These are phyloP conservation scores for Cyphomyrus discorhynchus DNA, from an alignment of 2,113 vertebrate genomes.

Conservation along the genomic window DNA sequence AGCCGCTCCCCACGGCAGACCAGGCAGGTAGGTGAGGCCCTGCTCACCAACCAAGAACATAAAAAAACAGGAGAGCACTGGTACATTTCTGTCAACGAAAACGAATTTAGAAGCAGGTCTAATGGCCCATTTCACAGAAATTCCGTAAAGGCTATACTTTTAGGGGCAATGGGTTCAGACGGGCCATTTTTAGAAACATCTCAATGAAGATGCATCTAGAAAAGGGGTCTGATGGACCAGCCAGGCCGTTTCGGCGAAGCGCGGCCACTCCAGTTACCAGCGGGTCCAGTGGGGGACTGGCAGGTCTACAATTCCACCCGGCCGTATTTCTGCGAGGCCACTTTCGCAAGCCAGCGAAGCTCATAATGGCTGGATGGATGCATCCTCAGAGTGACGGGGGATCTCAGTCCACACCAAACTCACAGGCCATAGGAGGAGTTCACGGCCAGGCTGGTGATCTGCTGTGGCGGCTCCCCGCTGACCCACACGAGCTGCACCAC, in stretches of 20 bases:
- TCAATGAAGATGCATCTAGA: neutral
- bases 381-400: neutral
- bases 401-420: conserved; percentile 46
- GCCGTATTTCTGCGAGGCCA: neutral
- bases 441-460: conserved; percentile 88
- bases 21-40: neutral
- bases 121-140: neutral
- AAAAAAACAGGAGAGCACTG: neutral
- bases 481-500: conserved; percentile 97
- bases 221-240: neutral
- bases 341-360: neutral
- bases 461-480: conserved; percentile 91
- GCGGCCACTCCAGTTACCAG: neutral
- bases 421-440: conserved; percentile 93
- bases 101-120: neutral
- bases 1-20: neutral
- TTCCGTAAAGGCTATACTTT: neutral
- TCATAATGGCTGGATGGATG: neutral
- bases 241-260: neutral
- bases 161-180: neutral
- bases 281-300: neutral
- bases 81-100: neutral
- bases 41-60: neutral
- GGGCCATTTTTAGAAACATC: neutral
- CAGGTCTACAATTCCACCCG: neutral